These are phyloP conservation scores for Acromyrmex heyeri DNA, from an alignment of 1,140 invertebrate species.

Conservation along the genomic window DNA sequence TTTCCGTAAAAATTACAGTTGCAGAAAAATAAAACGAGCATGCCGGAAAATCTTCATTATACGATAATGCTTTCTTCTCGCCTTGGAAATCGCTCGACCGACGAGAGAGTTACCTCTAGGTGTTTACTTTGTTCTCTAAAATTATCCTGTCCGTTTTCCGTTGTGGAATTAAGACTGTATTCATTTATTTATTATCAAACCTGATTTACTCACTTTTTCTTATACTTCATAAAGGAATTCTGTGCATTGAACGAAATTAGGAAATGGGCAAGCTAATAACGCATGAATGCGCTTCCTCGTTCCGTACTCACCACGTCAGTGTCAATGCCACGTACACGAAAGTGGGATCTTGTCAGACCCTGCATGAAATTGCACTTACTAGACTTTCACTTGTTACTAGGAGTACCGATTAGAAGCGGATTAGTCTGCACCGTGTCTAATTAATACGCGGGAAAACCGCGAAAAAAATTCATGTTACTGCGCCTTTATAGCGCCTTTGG, in stretches of 20 bases:
- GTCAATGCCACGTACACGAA: conserved; percentile 53
- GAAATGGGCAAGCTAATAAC: conserved; percentile 9
- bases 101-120: background rate
- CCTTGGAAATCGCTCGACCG: background rate
- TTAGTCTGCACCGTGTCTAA: conserved; percentile 41
- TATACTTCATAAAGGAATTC: background rate
- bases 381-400: conserved; percentile 52
- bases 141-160: background rate
- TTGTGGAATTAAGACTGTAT: background rate
- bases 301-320: background rate
- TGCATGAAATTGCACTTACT: background rate
- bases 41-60: background rate
- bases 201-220: conserved; percentile 8
- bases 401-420: conserved; percentile 19
- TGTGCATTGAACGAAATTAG: background rate
- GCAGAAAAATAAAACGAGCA: background rate
- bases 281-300: conserved; percentile 12
- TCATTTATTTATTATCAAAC: background rate
- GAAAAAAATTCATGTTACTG: background rate
- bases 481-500: too few species aligned
- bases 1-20: background rate
- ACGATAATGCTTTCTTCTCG: too few species aligned
- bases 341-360: conserved; percentile 25
- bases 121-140: conserved; percentile 5
- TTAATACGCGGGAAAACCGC: conserved; percentile 31